A percentile compares a stretch with the other conserved stretches of the same genome.
These are phyloP conservation scores for Dendropsophus ebraccatus DNA, from an alignment of 2,113 vertebrate genomes.

Conservation along the genomic window DNA sequence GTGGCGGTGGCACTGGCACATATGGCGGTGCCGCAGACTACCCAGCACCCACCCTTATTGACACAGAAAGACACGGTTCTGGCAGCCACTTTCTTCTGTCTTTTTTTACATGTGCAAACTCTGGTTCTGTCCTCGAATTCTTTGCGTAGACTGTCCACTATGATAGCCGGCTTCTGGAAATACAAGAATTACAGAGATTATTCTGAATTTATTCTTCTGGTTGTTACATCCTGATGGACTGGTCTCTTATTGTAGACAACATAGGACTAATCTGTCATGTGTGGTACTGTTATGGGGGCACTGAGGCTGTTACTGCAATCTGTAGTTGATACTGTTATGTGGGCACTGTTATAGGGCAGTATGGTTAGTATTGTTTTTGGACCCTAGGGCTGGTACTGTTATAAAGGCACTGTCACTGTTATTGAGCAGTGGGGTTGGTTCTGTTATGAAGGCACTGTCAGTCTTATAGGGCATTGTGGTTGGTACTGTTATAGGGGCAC, in stretches of 20 bases:
- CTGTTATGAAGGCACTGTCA: not conserved
- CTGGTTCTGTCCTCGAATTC: conserved; percentile 76
- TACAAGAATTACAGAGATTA: not conserved
- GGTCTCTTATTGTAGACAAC: not conserved
- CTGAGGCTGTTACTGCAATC: no score
- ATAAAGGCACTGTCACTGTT: not conserved
- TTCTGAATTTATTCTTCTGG: not conserved
- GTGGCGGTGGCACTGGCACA: no score
- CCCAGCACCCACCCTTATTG: conserved; percentile 75
- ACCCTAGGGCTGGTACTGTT: not conserved
- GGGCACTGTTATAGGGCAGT: not conserved
- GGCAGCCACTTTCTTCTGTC: conserved; percentile 78
- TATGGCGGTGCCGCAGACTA: no score
- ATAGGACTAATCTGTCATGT: no score
- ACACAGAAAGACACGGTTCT: conserved; percentile 88
- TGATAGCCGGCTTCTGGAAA: conserved; percentile 78
- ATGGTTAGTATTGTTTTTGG: not conserved
- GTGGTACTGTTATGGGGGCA: no score
- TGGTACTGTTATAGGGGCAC: not conserved
- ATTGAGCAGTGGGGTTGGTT: not conserved
- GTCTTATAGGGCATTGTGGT: not conserved
- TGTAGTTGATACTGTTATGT: not conserved
- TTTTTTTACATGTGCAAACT: conserved; percentile 70
- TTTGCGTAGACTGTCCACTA: conserved; percentile 82
- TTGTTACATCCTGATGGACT: not conserved